These are phyloP conservation scores for Clarias fuscus DNA, from an alignment of 2,797 vertebrate genomes.

Conservation along the genomic window DNA sequence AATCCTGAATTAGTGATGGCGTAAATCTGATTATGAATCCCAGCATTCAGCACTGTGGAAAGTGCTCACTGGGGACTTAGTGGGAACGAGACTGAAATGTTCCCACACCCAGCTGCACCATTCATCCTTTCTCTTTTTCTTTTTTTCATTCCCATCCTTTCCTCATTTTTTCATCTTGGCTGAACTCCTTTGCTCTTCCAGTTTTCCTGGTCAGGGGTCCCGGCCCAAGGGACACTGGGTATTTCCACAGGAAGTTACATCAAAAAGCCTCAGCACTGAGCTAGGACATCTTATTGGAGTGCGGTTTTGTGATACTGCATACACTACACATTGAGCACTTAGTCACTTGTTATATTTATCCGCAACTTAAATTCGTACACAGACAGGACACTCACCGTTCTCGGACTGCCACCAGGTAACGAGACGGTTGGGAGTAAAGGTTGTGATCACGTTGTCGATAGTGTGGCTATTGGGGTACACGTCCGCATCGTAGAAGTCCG, in stretches of 20 bases:
- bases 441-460: slow-evolving; percentile 86
- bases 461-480: slow-evolving; percentile 78
- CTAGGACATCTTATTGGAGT: not conserved
- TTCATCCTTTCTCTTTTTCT: slow-evolving; percentile 27
- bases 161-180: slow-evolving; percentile 38
- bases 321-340: not conserved
- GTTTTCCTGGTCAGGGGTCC: slow-evolving; percentile 16
- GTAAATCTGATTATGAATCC: slow-evolving; percentile 6
- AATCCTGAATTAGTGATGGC: slow-evolving; percentile 26
- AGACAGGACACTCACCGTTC: slow-evolving; percentile 72
- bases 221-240: slow-evolving; percentile 2
- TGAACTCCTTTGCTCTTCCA: slow-evolving; percentile 20
- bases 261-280: not conserved
- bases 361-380: not conserved
- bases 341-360: not conserved
- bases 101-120: slow-evolving; percentile 52
- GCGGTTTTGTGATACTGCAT: not conserved
- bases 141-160: slow-evolving; percentile 35
- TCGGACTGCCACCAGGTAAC: slow-evolving; percentile 91
- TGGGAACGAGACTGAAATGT: slow-evolving; percentile 30
- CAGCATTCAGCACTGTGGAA: slow-evolving; percentile 19
- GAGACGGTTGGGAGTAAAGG: slow-evolving; percentile 83
- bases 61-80: slow-evolving; percentile 30
- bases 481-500: slow-evolving; percentile 71
- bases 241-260: slow-evolving; percentile 30